phyloP scores from a whole-genome alignment of 2,888 invertebrate species.

The Tryphoninae sp. region DNA sequence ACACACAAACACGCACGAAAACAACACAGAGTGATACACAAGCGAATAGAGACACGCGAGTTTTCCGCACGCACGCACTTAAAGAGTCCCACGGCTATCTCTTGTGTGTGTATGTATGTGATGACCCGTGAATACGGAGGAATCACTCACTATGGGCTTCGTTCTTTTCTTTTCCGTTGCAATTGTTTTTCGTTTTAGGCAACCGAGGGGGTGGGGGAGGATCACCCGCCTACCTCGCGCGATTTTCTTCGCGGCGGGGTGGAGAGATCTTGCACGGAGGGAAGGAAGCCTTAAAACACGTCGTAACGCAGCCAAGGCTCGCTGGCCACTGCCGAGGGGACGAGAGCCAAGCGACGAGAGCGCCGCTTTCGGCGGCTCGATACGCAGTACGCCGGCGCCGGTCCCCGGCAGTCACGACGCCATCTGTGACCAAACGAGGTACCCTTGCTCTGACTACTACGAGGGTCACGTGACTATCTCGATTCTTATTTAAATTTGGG shows the following conservation, averaged over 20 bases:
- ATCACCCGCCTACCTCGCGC: slow-evolving; percentile 61
- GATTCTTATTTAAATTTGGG: background rate
- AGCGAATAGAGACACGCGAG: slow-evolving; percentile 49
- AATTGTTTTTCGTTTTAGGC: slow-evolving; percentile 14
- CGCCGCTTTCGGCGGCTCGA: slow-evolving; percentile 17
- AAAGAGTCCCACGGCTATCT: slow-evolving; percentile 29
- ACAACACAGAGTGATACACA: slow-evolving; percentile 42
- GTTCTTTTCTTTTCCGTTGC: slow-evolving; percentile 28
- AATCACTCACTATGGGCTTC: slow-evolving; percentile 20
- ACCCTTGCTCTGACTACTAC: background rate
- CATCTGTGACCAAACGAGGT: background rate
- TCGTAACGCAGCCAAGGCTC: slow-evolving; percentile 75
- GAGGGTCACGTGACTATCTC: slow-evolving; percentile 39
- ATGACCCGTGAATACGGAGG: background rate
- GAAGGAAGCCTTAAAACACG: slow-evolving; percentile 65
- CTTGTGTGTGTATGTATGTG: slow-evolving; percentile 19
- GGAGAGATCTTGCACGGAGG: slow-evolving; percentile 49
- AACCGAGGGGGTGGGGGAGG: slow-evolving; percentile 36
- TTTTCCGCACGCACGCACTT: slow-evolving; percentile 57
- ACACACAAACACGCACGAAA: slow-evolving; percentile 22
- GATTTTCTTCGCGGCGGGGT: slow-evolving; percentile 61
- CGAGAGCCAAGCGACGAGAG: slow-evolving; percentile 17
- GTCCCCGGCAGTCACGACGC: slow-evolving; percentile 16
- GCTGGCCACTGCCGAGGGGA: slow-evolving; percentile 72
- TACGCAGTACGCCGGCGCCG: slow-evolving; percentile 44